phyloP scores from a whole-genome alignment of 2,888 invertebrate species.

The Amphipoea lucens region DNA sequence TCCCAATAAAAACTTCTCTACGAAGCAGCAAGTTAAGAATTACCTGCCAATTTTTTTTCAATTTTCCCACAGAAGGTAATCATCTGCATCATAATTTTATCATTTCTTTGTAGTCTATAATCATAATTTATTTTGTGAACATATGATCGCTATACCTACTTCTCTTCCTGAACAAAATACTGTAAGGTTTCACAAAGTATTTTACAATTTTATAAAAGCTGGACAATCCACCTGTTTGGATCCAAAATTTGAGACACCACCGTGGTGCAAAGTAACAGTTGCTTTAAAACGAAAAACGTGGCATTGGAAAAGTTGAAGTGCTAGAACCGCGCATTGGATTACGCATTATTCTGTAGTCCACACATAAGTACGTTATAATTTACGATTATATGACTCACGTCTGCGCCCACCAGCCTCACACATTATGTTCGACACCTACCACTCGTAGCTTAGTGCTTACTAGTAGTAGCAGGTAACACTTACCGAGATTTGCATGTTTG shows the following conservation, averaged over 20 bases:
- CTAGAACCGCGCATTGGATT: background rate
- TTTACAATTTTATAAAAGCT: no score
- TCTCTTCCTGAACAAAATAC: background rate
- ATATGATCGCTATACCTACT: background rate
- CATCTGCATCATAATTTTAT: background rate
- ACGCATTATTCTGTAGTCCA: background rate
- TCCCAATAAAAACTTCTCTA: background rate
- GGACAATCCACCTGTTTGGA: background rate
- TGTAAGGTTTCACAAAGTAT: no score
- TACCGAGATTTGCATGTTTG: constrained; percentile 40
- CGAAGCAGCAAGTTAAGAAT: background rate
- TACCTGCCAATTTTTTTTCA: no score
- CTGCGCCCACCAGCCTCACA: constrained; percentile 17
- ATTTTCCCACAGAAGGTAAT: background rate
- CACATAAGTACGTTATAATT: background rate
- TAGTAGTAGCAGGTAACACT: constrained; percentile 29
- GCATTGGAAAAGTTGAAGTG: background rate
- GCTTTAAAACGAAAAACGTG: background rate
- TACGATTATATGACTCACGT: background rate
- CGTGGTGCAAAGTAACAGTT: background rate
- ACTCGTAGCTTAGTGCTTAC: constrained; percentile 12
- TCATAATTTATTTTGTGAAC: background rate
- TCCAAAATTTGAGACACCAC: no score
- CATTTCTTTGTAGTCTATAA: no score
- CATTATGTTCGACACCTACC: constrained; percentile 15